Base-by-base conservation (phyloP, 1,140 invertebrate genomes). In the Magallana gigas region DNA sequence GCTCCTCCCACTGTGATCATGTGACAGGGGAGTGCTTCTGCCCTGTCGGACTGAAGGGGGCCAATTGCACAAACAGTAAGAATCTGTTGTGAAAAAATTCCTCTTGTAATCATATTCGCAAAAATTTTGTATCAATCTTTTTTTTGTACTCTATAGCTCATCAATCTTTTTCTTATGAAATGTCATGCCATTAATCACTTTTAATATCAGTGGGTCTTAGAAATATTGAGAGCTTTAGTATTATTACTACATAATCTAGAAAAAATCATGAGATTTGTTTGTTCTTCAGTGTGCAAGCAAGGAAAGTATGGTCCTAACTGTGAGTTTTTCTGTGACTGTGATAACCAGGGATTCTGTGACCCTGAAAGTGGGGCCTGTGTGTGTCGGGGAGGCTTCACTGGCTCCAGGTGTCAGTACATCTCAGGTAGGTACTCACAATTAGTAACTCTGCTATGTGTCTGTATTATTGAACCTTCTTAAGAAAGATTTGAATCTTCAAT, bases 261-360 rank as follows among this genome's bases (percentile, higher is more conserved):
- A 48, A 48, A 48, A 48, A 48, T 48, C 2, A 48, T 48, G 36
- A 48, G 36, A 48, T 48, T 48, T 48, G 36, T 48, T 64, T 64
- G 57, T 83, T 48, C 91, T 91, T 36, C 92, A 94, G 94, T 86
- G 29, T 94, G 94, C 84, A 88, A 90, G 12, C 86, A 85, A 58
- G 93, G 92, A 16, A 86, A 85, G 0, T 94, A 89, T 89, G 94
- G 98, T 0, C 94, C 96, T 56, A 96, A 97, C 91, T 99, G 98
- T 95, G 96, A 96, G 81, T 97, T 98, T 94, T 96, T 96, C 81
- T 99, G 98, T 94, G 97, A 97, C 91, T 99, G 98, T 95, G 96
- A 96, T 87, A 97, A 97, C 93, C 93, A 93, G 18, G 93, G 91
- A 12, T 92, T 89, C 36, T 95, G 94, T 91, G 92, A 94, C 87